Evolutionary conservation across 2,888 invertebrate species (phyloP).

Genomic region (Mantis religiosa): DNA sequence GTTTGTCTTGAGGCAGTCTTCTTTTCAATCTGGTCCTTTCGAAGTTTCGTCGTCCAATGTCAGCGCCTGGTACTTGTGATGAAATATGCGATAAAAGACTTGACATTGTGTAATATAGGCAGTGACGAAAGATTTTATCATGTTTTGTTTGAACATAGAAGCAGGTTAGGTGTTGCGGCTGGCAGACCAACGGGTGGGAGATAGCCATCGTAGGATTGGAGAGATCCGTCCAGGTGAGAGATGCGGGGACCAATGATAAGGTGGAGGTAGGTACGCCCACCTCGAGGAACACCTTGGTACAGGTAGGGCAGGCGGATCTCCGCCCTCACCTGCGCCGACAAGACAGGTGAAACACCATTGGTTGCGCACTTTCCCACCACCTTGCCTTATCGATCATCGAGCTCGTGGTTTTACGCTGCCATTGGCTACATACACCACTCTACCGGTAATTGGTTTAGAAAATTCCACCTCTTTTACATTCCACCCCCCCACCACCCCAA

Average conservation of each 20-base stretch:
- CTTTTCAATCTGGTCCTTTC: too few species aligned
- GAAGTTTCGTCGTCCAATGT: too few species aligned
- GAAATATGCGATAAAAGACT: too few species aligned
- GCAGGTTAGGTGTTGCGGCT: too few species aligned
- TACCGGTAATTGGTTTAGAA: slow-evolving; percentile 22
- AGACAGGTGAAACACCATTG: slow-evolving; percentile 3
- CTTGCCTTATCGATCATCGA: slow-evolving; percentile 12
- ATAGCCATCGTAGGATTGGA: too few species aligned
- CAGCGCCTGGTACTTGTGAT: too few species aligned
- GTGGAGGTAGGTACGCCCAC: background rate
- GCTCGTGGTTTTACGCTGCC: slow-evolving; percentile 17
- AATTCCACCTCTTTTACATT: background rate
- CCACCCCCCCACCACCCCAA: background rate
- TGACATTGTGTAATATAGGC: too few species aligned
- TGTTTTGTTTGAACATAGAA: too few species aligned
- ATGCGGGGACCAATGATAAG: background rate
- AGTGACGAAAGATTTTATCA: too few species aligned
- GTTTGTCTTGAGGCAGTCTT: too few species aligned
- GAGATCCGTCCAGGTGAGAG: too few species aligned
- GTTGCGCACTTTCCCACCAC: slow-evolving; percentile 1
- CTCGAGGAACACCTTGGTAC: background rate
- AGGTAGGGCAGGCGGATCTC: background rate
- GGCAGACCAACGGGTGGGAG: too few species aligned
- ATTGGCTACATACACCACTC: slow-evolving; percentile 16
- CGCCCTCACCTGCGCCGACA: background rate